Base-by-base conservation (phyloP, 1,140 invertebrate species). In the Adoxophyes honmai region DNA sequence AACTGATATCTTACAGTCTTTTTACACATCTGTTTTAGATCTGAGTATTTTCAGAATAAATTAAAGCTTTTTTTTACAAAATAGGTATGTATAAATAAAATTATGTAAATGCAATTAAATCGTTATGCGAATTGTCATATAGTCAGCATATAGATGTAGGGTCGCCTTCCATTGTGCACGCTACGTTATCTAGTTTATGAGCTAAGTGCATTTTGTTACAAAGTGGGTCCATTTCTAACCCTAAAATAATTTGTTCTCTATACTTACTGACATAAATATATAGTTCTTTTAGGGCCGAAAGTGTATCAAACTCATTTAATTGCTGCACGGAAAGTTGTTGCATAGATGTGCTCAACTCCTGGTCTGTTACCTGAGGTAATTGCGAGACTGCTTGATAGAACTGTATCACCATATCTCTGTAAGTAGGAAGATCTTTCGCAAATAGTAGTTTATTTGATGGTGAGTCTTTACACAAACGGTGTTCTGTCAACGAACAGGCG, bases 251-350 rank as follows among this genome's bases (percentile, higher is more conserved):
- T 92, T 95, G 94, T 89, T 96, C 95, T 89, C 95, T 94, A 89
- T 98, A 98, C 91, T 97, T 97, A 73, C 94, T 95, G 75, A 97
- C 95, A 88, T 98, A 98, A 80, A 97, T 97, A 81, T 97, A 98
- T 55, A 98, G 92, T 89, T 98, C 96, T 90, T 98, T 97, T 60
- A 98, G 91, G 66, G 97, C 97, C 63, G 96, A 95, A 60, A 97
- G 91, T 60, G 94, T 95, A 82, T 98, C 96, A 74, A 98, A 97
- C 83, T 97, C 95, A 64, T 96, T 95, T 42, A 92, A 91, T 86
- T 98, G 96, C 73, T 95, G 93, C 14, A 95, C 92, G 51, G 96
- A 98, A 39, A 98, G 88, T 78, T 97, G 95, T 77, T 98, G 96
- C 96, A 98, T 97, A 48, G 95, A 94, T 66, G 95, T 95, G 72